phyloP scores from a whole-genome alignment of 2,113 vertebrate genomes.

The Copsychus sechellarum region DNA sequence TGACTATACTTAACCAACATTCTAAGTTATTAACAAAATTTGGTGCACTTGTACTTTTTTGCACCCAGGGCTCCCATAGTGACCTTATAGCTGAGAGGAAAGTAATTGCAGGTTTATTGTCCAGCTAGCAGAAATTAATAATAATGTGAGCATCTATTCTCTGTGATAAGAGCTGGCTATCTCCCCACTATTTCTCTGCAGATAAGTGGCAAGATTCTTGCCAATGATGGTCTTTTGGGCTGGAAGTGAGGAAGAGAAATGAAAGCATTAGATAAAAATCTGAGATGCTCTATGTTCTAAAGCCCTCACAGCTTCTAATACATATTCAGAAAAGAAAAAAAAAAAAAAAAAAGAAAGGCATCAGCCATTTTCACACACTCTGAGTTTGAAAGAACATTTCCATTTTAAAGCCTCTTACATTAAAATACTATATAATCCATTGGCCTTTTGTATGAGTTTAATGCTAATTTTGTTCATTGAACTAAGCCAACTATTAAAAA shows the following conservation, averaged over 20 bases:
- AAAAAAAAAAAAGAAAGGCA: not conserved
- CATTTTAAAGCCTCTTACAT: not conserved
- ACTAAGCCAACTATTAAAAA: not conserved
- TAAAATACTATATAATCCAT: not conserved
- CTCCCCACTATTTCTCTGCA: not conserved
- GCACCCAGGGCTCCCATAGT: not conserved
- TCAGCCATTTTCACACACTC: not conserved
- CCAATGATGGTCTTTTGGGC: not conserved
- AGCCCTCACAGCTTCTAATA: not conserved
- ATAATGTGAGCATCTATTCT: not conserved
- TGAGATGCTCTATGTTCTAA: not conserved
- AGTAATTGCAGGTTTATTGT: not conserved
- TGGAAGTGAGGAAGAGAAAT: not conserved
- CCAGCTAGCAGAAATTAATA: not conserved
- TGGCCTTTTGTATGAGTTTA: not conserved
- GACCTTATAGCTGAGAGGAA: not conserved
- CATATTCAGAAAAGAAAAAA: not conserved
- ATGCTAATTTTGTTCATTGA: not conserved
- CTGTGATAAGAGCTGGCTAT: not conserved
- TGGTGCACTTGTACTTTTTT: not conserved
- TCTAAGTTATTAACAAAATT: not conserved
- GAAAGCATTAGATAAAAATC: not conserved
- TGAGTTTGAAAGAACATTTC: not conserved
- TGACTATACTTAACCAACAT: not conserved
- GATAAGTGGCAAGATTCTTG: not conserved